phyloP scores from a whole-genome alignment of 2,888 invertebrate species.

The Hydrotaea diabolus region DNA sequence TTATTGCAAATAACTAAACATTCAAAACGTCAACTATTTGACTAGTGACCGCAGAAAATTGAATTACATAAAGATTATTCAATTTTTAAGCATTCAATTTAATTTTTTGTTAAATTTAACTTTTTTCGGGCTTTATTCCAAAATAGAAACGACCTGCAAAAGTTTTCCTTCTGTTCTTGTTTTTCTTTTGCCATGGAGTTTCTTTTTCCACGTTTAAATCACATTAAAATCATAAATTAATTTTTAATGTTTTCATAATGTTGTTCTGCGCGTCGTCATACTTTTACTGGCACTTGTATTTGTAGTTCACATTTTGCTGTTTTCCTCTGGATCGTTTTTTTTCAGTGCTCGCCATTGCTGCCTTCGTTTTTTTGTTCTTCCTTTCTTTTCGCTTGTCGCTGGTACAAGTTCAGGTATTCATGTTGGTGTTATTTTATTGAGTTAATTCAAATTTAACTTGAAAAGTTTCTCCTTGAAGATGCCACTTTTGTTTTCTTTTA shows the following conservation, averaged over 20 bases:
- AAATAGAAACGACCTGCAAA: neutral
- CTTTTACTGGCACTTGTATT: neutral
- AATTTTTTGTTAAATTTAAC: neutral
- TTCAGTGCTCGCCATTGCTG: constrained; percentile 6
- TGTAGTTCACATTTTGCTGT: constrained; percentile 6
- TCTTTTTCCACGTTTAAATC: constrained; percentile 46
- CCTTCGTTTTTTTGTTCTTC: constrained; percentile 37
- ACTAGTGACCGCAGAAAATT: no score
- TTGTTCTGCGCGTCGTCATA: constrained; percentile 42
- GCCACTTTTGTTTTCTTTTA: constrained; percentile 47
- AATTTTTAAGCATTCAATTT: neutral
- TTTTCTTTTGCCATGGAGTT: neutral
- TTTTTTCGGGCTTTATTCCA: neutral
- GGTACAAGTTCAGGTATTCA: constrained; percentile 31
- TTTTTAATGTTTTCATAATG: constrained; percentile 66
- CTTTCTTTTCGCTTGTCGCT: constrained; percentile 21
- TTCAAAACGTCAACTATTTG: no score
- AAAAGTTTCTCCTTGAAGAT: constrained; percentile 61
- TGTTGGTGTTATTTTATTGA: constrained; percentile 51
- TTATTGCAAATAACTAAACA: no score
- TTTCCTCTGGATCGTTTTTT: neutral
- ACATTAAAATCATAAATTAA: constrained; percentile 66
- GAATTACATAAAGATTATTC: neutral
- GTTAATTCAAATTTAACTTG: constrained; percentile 66
- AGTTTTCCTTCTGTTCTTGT: neutral